A percentile compares a stretch with the other conserved stretches of the same genome.
Conservation (phyloP, 2,113 vertebrate species). For the Brienomyrus brachyistius region DNA sequence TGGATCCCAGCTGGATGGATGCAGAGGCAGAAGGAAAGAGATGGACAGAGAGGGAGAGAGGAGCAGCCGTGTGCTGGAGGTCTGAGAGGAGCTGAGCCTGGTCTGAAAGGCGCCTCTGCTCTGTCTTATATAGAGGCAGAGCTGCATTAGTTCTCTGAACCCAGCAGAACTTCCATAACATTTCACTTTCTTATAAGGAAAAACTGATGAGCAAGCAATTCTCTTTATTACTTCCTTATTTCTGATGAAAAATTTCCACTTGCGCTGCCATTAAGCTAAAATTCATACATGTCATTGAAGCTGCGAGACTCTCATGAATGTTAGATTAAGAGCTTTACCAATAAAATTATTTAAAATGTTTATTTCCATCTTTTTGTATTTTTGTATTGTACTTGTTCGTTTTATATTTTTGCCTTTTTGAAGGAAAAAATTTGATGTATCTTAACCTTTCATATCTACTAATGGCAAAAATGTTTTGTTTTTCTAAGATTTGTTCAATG, state of each 20-base stretch:
- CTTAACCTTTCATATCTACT: background rate
- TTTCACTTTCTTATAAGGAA: background rate
- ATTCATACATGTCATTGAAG: background rate
- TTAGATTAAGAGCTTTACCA: background rate
- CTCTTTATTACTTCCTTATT: background rate
- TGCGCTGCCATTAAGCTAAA: background rate
- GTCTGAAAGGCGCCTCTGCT: background rate
- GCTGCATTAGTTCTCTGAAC: background rate
- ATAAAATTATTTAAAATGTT: background rate
- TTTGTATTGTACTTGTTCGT: background rate
- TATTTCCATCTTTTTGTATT: background rate
- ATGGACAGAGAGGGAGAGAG: too few species aligned
- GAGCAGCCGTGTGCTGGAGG: too few species aligned
- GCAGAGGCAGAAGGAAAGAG: too few species aligned
- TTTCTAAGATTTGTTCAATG: background rate
- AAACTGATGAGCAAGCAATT: background rate
- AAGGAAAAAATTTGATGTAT: background rate
- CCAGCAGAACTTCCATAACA: too few species aligned
- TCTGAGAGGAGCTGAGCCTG: background rate
- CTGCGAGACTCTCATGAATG: background rate
- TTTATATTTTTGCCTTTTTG: background rate
- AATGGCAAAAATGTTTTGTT: background rate
- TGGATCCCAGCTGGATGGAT: background rate
- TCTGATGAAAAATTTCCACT: background rate
- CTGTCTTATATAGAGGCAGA: background rate